Evolutionary conservation across 2,888 invertebrate species (phyloP), one percentile per base, ranked within the genome.

Genomic region (Lacanobia oleracea): DNA sequence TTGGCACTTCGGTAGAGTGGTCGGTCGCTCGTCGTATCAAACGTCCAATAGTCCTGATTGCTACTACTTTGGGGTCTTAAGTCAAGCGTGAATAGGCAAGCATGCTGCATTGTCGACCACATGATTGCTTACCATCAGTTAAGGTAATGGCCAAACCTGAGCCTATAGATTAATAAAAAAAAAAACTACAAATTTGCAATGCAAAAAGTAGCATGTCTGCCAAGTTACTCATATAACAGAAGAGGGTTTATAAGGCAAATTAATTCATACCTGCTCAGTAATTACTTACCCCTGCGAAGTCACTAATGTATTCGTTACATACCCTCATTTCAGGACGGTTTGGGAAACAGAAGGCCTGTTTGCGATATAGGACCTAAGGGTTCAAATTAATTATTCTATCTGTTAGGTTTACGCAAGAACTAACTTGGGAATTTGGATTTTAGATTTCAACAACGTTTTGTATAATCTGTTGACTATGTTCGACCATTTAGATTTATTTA

Each of bases 301-400:
- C 59, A 69, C 67, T 76, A 81, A 82, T 81, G 72, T 79, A 77
- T 83, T 75, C 78, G 69, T 65, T 69, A 75, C 75, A 62, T 48
- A 60, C 10, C 54, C 74, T 80, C 70, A 77, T 84, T 75, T 69
- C 8, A 65, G 48, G 9, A 67, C 21, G 72, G 60, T 68, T 75
- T 62, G 27, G 66, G 67, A 43, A 64, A 51, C 56, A 61, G 43
- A 63, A 50, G 53, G 48, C 53, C 53, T 67, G 59, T 77, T 62
- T 59, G 59, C 72, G 66, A 65, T 59, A 67, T 73, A 62, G 66
- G 14, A 21, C 18, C 54, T 64, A 59, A 69, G 57, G 68, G 67
- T 57, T 59, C 50, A 51, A 75, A 82, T 84, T 79, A 82, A 75
- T 77, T 82, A 83, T 79, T 73, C 66, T 77, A 70, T 75, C 63